Evolutionary conservation across 2,797 vertebrate genomes (phyloP).

Genomic region (Sus cebifrons): DNA sequence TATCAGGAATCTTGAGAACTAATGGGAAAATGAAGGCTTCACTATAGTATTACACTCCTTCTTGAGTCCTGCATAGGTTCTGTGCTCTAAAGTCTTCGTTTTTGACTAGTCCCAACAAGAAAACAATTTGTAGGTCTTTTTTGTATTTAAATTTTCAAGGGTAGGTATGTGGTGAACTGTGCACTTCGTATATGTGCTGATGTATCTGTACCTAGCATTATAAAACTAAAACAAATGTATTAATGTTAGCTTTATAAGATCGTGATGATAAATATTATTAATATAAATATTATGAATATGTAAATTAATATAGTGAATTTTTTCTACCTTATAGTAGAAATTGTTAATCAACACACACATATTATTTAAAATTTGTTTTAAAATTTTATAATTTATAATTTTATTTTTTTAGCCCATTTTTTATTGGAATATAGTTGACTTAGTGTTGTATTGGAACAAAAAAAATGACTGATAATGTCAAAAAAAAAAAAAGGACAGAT

Average conservation of each 20-base stretch:
- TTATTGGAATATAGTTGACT: too few relatives aligned
- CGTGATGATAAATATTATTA: slow-evolving; percentile 1
- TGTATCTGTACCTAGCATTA: background rate
- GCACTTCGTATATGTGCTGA: background rate
- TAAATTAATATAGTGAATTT: slow-evolving; percentile 18
- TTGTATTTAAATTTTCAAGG: slow-evolving; percentile 23
- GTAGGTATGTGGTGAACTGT: slow-evolving; percentile 8
- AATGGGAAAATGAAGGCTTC: background rate
- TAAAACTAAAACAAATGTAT: background rate
- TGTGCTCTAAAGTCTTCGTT: background rate
- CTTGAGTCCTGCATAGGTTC: background rate
- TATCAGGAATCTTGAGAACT: background rate
- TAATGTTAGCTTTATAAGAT: slow-evolving; percentile 31
- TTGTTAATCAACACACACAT: background rate
- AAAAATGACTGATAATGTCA: background rate
- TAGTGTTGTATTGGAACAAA: too few relatives aligned
- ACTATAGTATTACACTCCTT: background rate
- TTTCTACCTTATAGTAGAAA: slow-evolving; percentile 1
- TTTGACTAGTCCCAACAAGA: background rate
- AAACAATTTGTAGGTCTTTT: slow-evolving; percentile 7
- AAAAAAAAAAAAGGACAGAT: background rate
- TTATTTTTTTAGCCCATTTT: too few relatives aligned
- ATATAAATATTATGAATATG: background rate
- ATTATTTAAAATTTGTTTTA: too few relatives aligned
- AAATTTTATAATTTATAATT: too few relatives aligned